Base-by-base conservation (phyloP, 2,797 vertebrate genomes). In the Anabas testudineus region DNA sequence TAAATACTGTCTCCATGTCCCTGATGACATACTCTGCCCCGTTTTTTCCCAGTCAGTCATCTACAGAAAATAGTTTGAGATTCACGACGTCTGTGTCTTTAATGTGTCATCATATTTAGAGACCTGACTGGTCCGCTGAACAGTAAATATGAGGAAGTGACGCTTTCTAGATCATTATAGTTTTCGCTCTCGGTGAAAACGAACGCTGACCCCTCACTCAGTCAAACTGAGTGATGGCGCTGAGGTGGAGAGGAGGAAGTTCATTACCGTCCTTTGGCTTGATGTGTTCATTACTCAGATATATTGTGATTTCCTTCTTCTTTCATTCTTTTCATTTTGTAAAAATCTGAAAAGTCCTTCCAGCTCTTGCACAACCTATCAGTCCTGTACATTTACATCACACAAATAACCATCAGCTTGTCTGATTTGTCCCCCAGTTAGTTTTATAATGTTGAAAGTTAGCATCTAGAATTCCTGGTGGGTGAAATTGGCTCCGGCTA, bases 231-330 rank as follows among this genome's bases (percentile, higher is more conserved):
- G 45, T 4, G 18, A 82, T 84, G 80, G 56, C 61, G 42, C 10
- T 60, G 42, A 67, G 46, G 68, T 67, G 36, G 54, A 64, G 42
- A 49, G 63, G 54, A 69, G 47, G 70, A 54, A 65, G 54, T 78
- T 82, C 70, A 85, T 83, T 85, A 78, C 72, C 41, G 62, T 80
- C 32, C 7, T 47, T 18, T 26, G 13, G 52, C 61, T 34, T 67
- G 59, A 85, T 68, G 76, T 73, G 43, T 81, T 87, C 55, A 71
- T 86, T 76, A 69, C 61, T 71, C 30, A 53, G 36, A 64, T 30
- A 60, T 47, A 65, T 28, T 70, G 52, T 43, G 51, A 74, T 53
- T 67, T 76, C 30, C 14, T 45, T 14, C 30, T 13, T 41, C 48
- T 54, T 59, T 28, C 10, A 10, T 24, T n/a, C 2, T 47, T 49